A percentile compares a stretch with the other conserved stretches of the same genome.
These are phyloP conservation scores for Diogma glabrata DNA, from an alignment of 2,888 invertebrate genomes.

Conservation along the genomic window DNA sequence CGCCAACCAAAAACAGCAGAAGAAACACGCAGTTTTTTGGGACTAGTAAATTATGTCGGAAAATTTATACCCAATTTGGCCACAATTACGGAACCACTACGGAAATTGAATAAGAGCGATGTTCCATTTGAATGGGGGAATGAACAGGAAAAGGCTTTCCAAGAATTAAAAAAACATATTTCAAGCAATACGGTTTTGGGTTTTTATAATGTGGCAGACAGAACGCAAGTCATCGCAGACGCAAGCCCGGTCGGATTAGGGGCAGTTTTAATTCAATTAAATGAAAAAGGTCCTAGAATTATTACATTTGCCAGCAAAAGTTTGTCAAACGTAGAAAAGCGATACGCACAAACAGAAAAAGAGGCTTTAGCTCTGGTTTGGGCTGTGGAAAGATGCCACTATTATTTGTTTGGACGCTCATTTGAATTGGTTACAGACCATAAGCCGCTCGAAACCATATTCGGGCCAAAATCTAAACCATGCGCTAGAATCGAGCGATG, in stretches of 20 bases:
- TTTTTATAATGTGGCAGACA: neutral
- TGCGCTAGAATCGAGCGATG: neutral
- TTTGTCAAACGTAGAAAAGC: neutral
- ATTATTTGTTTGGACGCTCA: neutral
- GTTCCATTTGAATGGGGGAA: neutral
- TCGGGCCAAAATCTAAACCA: neutral
- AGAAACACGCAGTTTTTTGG: neutral
- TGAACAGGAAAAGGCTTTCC: neutral
- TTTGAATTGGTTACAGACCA: conserved; percentile 3
- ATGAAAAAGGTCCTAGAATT: neutral
- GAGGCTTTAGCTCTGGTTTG: neutral
- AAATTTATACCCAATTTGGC: neutral
- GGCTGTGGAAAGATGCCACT: neutral
- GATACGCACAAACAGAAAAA: neutral
- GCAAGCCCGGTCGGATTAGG: neutral
- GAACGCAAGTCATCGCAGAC: neutral
- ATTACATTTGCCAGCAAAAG: neutral
- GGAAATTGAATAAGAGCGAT: neutral
- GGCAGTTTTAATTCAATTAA: neutral
- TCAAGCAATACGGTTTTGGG: too few relatives aligned
- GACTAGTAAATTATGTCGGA: neutral
- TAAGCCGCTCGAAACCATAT: too few relatives aligned
- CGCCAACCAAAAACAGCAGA: conserved; percentile 1
- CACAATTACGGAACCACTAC: neutral
- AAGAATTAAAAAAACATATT: too few relatives aligned